Evolutionary conservation across 2,888 invertebrate genomes (phyloP).

Genomic region (Pseudolycoriella hygida): DNA sequence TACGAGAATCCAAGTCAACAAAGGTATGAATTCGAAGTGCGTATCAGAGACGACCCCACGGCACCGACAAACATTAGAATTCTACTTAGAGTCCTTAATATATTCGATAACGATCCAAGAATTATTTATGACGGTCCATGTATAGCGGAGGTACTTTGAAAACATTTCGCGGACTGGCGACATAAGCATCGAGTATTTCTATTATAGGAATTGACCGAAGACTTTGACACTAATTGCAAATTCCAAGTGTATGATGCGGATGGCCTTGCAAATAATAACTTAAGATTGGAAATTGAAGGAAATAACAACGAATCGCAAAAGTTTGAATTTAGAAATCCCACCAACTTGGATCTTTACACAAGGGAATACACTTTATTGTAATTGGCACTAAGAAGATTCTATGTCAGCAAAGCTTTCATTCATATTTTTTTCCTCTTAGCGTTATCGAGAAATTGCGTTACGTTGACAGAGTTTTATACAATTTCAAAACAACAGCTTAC

Average conservation of each 20-base stretch:
- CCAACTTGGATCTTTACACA: constrained; percentile 15
- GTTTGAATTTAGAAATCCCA: constrained; percentile 26
- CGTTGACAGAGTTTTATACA: constrained; percentile 33
- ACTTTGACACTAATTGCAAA: constrained; percentile 17
- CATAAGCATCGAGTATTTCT: no score
- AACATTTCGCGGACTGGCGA: no score
- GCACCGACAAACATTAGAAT: constrained; percentile 12
- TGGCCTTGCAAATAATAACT: constrained; percentile 22
- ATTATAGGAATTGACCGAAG: constrained; percentile 23
- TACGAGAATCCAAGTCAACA: constrained; percentile 32
- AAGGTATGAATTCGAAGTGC: constrained; percentile 27
- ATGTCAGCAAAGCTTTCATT: constrained; percentile 22
- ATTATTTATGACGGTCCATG: constrained; percentile 32
- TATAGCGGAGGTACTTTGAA: constrained; percentile 28
- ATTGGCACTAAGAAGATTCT: constrained; percentile 18
- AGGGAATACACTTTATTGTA: constrained; percentile 22
- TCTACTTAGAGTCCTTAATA: constrained; percentile 20
- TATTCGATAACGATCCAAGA: constrained; percentile 35
- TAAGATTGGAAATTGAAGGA: constrained; percentile 27
- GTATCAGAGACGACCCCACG: constrained; percentile 16
- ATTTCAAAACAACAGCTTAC: constrained; percentile 34
- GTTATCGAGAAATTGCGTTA: constrained; percentile 24
- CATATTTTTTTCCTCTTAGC: no score
- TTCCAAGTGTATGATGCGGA: constrained; percentile 18
- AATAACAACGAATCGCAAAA: constrained; percentile 25